Conservation (phyloP, 1,140 invertebrate genomes). For the Ladona fulva region DNA sequence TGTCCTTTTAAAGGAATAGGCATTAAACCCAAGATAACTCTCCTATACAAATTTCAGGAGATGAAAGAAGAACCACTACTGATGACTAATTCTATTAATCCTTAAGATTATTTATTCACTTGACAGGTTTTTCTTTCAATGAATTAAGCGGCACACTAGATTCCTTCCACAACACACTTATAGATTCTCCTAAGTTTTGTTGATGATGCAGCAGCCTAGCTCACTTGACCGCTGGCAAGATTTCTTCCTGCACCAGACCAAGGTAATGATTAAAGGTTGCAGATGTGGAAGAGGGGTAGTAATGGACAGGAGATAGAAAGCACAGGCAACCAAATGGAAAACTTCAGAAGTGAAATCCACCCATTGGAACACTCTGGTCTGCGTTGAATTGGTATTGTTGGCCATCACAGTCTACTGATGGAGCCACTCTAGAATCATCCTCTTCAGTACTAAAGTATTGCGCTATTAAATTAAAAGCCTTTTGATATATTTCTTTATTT, state of each 20-base stretch:
- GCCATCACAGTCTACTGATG: conserved; percentile 62
- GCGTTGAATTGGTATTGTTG: conserved; percentile 68
- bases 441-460: conserved; percentile 88
- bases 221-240: background rate
- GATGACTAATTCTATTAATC: background rate
- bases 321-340: background rate
- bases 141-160: background rate
- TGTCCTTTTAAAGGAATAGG: background rate
- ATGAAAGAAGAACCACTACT: background rate
- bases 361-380: conserved; percentile 62
- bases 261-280: background rate
- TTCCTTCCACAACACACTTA: background rate
- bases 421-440: conserved; percentile 75
- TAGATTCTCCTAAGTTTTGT: background rate
- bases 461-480: conserved; percentile 94
- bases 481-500: conserved; percentile 93
- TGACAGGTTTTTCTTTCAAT: background rate
- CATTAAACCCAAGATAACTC: conserved; percentile 1
- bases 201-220: background rate
- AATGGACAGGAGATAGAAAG: background rate
- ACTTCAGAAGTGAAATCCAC: conserved; percentile 70
- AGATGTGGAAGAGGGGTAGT: background rate
- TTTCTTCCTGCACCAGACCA: background rate
- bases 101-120: background rate
- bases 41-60: background rate